Evolutionary conservation across 1,140 invertebrate genomes (phyloP).

Genomic region (Steinernema feltiae): DNA sequence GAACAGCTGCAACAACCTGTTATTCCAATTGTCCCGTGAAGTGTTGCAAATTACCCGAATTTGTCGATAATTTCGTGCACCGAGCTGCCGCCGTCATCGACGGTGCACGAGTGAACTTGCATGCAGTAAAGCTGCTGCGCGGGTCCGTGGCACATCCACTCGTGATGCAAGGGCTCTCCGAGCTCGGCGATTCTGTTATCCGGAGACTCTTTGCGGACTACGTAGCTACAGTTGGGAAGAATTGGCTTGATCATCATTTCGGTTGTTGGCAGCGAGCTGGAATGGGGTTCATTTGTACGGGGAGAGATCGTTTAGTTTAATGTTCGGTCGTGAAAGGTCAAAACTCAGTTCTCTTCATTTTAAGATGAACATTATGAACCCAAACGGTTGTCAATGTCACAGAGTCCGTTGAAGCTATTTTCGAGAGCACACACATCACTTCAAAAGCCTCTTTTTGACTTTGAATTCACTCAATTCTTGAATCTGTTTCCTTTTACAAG

Average conservation of each 20-base stretch:
- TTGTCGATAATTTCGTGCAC: neutral
- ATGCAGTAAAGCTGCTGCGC: conserved; percentile 13
- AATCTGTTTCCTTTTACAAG: neutral
- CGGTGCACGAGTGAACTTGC: conserved; percentile 16
- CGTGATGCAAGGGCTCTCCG: conserved; percentile 3
- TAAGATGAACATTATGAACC: too few relatives aligned
- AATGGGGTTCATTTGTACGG: too few relatives aligned
- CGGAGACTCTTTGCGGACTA: neutral
- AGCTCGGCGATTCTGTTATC: neutral
- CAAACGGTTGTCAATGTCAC: too few relatives aligned
- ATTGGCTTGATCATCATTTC: conserved; percentile 5
- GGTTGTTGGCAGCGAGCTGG: neutral
- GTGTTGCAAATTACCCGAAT: neutral
- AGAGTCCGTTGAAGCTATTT: too few relatives aligned
- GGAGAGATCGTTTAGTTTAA: too few relatives aligned
- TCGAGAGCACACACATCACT: too few relatives aligned
- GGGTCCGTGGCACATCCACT: conserved; percentile 12
- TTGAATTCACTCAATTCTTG: too few relatives aligned
- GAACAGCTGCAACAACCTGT: neutral
- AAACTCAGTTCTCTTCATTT: too few relatives aligned
- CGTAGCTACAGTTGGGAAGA: neutral
- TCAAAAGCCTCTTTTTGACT: too few relatives aligned
- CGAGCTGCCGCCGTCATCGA: conserved; percentile 7
- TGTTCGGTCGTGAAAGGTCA: too few relatives aligned
- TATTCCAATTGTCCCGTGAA: neutral